Evolutionary conservation across 1,140 invertebrate genomes (phyloP), one percentile per base, ranked within the genome.

Genomic region (Parapsyche elsis): DNA sequence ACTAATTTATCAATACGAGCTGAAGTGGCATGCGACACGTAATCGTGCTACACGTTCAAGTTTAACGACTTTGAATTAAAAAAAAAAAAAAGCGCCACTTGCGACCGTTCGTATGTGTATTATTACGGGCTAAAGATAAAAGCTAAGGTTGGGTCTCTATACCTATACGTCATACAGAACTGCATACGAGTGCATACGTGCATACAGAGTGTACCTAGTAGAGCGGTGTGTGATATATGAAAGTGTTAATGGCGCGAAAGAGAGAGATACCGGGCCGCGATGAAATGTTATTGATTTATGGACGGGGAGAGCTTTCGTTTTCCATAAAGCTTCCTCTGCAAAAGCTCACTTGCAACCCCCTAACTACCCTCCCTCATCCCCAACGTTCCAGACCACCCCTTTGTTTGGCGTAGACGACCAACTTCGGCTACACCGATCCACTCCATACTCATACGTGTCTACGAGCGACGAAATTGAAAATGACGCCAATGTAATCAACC

Each of bases 251-350:
- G 82, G 82, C 78, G 82, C 61, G 82, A 81, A 74, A 79, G 82
- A 79, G 82, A 81, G 77, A 81, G 76, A 81, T 80, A 82, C 70
- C 81, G 75, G 74, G 49, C 2, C 46, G 79, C 81, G 79, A 83
- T 83, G 82, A 81, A 80, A 78, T 76, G 80, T 79, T 83, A 83
- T 83, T 83, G 82, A 83, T 83, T 83, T 83, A 83, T 81, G 80
- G 75, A 76, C 74, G 77, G 59, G 76, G 81, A 57, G 82, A 81
- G 80, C 81, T 80, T 81, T 83, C 81, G 81, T 83, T 83, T 82
- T 82, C 77, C 79, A 75, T 80, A 77, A 78, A 79, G 73, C 73
- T 80, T 78, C 70, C 70, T 70, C 70, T 78, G 77, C 77, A 71
- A 64, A 80, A 71, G 70, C 71, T 64, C 70, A 67, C 59, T 61